These are phyloP conservation scores for Paradoxurus hermaphroditus DNA, from an alignment of 2,113 vertebrate species.

Conservation along the genomic window DNA sequence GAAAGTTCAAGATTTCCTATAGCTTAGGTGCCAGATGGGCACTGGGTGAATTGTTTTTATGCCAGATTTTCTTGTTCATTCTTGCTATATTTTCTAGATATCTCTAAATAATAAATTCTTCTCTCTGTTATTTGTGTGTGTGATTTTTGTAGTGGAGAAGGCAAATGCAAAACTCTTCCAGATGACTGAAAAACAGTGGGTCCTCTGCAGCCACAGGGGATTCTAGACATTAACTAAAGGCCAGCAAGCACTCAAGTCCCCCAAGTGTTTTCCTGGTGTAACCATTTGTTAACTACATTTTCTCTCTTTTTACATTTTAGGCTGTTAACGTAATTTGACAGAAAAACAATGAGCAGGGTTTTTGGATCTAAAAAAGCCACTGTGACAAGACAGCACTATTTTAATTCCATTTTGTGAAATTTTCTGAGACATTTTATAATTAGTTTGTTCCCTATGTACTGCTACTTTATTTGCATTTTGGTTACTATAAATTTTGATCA, in stretches of 20 bases:
- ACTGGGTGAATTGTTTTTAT: slow-evolving; percentile 85
- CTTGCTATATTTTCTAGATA: slow-evolving; percentile 90
- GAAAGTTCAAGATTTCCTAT: slow-evolving; percentile 78
- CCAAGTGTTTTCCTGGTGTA: slow-evolving; percentile 94
- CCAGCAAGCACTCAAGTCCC: slow-evolving; percentile 94
- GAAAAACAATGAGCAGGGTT: slow-evolving; percentile 86
- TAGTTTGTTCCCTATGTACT: slow-evolving; percentile 81
- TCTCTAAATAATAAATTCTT: slow-evolving; percentile 97
- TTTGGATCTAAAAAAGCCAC: slow-evolving; percentile 84
- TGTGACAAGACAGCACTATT: slow-evolving; percentile 86
- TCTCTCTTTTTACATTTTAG: slow-evolving; percentile 93
- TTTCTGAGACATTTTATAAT: slow-evolving; percentile 82
- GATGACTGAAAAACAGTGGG: slow-evolving; percentile 97
- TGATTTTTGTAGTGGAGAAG: slow-evolving; percentile 99
- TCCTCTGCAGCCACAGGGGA: slow-evolving; percentile 98
- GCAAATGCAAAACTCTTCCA: slow-evolving; percentile 99
- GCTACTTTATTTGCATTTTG: slow-evolving; percentile 81
- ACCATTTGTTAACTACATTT: slow-evolving; percentile 92
- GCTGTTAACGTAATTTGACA: slow-evolving; percentile 89
- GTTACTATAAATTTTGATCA: slow-evolving; percentile 70
- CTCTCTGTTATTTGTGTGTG: slow-evolving; percentile 99
- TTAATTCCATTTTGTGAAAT: slow-evolving; percentile 84
- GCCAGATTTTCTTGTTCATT: slow-evolving; percentile 87
- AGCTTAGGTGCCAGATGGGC: slow-evolving; percentile 87
- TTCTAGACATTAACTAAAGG: slow-evolving; percentile 98